Evolutionary conservation across 2,888 invertebrate genomes (phyloP), one percentile per base, ranked within the genome.

Genomic region (Cosmorhoe ocellata): DNA sequence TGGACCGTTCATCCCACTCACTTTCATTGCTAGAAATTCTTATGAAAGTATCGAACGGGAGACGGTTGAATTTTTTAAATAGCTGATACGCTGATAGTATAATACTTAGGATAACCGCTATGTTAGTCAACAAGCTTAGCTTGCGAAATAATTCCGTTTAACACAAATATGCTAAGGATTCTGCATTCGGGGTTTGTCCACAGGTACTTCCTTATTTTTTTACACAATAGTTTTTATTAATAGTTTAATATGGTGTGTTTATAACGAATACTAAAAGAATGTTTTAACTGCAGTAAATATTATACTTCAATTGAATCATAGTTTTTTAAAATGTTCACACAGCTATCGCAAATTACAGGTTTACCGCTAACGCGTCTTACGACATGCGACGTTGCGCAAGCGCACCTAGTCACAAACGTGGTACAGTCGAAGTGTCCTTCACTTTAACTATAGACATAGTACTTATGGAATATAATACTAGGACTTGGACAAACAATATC

Each of bases 1-100:
- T 64, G 49, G 55, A 62, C 57, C 54, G 39, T 46, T 53, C 59
- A 67, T 64, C 64, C 18, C 70, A 73, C 67, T 76, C 70, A 71
- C 73, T 77, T 75, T 71, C 59, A 51, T 64, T 58, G 37, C 47
- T 34, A 47, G 39, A 47, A 24, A 41, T 61, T 58, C 12, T 28
- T 34, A 47, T 24, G 30, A 47, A 43, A 47, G 31, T 41, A 44
- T 36, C 18, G 38, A 33, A 11, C 22, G 7, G 24, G 5, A 36
- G 32, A 24, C 24, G 3, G 11, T 30, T 39, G 10, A 30, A 40
- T 30, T 22, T 40, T 18, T 31, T 22, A 7, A 26, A 42, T 37
- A 31, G 8, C n/a, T 31, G 18, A 7, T 12, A 12, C n/a, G n/a
- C 18, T 18, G 18, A 18, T 18, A 18, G 18, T 18, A 31, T 31